Percentiles rank a stretch among this genome's conserved stretches.
phyloP scores from a whole-genome alignment of 53 echinoderm and acorn worm genomes.

The Luidia sarsii region DNA sequence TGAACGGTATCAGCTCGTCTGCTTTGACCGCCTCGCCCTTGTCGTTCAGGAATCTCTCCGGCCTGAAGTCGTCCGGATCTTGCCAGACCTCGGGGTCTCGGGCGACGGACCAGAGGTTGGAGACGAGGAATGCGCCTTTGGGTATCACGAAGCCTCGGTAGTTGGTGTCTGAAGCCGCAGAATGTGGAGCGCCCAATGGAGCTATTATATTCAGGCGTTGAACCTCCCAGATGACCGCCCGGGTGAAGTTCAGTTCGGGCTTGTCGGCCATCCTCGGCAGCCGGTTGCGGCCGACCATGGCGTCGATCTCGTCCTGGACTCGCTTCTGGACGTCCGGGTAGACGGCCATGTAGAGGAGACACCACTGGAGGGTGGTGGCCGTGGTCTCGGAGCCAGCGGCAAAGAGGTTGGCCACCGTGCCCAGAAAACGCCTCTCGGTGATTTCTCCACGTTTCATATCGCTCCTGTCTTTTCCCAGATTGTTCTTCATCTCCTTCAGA shows the following conservation, averaged over 20 bases:
- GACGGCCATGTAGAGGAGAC: too few relatives aligned
- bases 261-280: too few relatives aligned
- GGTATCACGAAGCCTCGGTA: constrained; percentile 20
- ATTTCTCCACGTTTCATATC: neutral
- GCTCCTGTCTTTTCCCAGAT: neutral
- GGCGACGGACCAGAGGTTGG: constrained; percentile 49
- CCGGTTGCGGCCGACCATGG: too few relatives aligned
- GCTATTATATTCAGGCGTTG: neutral
- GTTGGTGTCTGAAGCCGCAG: constrained; percentile 5
- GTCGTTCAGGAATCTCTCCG: constrained; percentile 55
- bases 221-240: constrained; percentile 43
- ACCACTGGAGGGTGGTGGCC: too few relatives aligned
- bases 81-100: constrained; percentile 37
- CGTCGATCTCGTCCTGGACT: constrained; percentile 48
- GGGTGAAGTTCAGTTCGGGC: constrained; percentile 44
- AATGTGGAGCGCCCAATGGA: constrained; percentile 44
- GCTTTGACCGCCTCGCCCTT: constrained; percentile 21
- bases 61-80: constrained; percentile 41
- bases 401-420: constrained; percentile 31
- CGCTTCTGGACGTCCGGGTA: constrained; percentile 41
- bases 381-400: too few relatives aligned
- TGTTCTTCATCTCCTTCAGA: constrained; percentile 16
- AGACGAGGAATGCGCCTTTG: constrained; percentile 33
- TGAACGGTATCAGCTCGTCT: constrained; percentile 50
- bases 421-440: constrained; percentile 9